A percentile compares a stretch with the other conserved stretches of the same genome.
Evolutionary conservation across 2,113 vertebrate genomes (phyloP).

Genomic region (Elgaria multicarinata): DNA sequence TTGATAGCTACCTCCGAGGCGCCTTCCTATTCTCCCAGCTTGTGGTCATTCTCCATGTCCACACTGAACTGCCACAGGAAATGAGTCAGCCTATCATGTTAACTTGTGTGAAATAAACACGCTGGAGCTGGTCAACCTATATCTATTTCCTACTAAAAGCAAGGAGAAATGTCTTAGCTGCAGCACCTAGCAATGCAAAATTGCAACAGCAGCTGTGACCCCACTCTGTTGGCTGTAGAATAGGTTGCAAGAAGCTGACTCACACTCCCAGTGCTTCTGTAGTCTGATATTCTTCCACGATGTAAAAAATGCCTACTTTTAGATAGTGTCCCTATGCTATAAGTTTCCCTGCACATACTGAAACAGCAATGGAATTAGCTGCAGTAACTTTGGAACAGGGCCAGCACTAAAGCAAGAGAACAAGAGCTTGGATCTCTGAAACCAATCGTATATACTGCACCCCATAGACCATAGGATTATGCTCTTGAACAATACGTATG

Average conservation of each 20-base stretch:
- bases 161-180: not conserved
- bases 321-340: not conserved
- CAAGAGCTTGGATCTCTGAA: not conserved
- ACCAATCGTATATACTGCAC: not conserved
- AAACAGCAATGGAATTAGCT: not conserved
- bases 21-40: not conserved
- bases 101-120: not conserved
- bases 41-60: not conserved
- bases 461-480: not conserved
- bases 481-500: too few species aligned
- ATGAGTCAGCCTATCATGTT: too few species aligned
- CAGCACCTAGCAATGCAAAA: not conserved
- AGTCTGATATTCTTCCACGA: not conserved
- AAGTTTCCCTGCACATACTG: not conserved
- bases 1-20: not conserved
- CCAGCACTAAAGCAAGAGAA: not conserved
- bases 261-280: not conserved
- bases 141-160: not conserved
- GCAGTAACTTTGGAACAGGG: not conserved
- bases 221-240: not conserved
- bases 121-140: not conserved
- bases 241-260: not conserved
- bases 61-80: not conserved
- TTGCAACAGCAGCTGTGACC: too few species aligned
- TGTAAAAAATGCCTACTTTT: not conserved